Evolutionary conservation across 2,113 vertebrate species (phyloP).

Genomic region (Phaethon lepturus): DNA sequence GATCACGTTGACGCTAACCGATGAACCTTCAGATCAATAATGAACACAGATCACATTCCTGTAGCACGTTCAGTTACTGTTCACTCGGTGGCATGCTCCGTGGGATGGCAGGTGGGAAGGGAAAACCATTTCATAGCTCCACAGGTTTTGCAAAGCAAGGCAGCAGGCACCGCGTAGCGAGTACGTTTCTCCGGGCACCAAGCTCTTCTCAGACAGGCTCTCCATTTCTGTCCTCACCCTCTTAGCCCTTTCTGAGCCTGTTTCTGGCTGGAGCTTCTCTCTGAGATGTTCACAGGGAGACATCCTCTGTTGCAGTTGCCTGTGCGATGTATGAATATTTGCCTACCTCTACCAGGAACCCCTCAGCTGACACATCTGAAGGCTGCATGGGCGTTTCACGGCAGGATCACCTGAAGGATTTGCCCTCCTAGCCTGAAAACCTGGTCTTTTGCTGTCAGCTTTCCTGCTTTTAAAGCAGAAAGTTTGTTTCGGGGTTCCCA

Average conservation of each 20-base stretch:
- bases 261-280: background rate
- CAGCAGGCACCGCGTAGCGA: background rate
- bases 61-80: background rate
- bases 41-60: background rate
- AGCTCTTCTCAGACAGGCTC: accelerated
- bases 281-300: background rate
- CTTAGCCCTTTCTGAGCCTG: background rate
- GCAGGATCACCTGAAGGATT: background rate
- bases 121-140: background rate
- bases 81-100: background rate
- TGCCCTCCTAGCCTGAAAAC: background rate
- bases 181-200: background rate
- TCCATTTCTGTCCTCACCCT: background rate
- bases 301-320: background rate
- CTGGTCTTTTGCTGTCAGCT: background rate
- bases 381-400: background rate
- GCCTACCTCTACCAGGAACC: background rate
- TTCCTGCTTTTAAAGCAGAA: background rate
- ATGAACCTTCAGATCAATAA: background rate
- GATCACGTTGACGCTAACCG: background rate
- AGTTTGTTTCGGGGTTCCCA: background rate
- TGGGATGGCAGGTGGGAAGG: background rate
- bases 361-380: background rate
- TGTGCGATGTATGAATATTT: background rate
- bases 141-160: background rate